Evolutionary conservation across 2,113 vertebrate genomes (phyloP), one percentile per base, ranked within the genome.

Genomic region (Lycaon pictus): DNA sequence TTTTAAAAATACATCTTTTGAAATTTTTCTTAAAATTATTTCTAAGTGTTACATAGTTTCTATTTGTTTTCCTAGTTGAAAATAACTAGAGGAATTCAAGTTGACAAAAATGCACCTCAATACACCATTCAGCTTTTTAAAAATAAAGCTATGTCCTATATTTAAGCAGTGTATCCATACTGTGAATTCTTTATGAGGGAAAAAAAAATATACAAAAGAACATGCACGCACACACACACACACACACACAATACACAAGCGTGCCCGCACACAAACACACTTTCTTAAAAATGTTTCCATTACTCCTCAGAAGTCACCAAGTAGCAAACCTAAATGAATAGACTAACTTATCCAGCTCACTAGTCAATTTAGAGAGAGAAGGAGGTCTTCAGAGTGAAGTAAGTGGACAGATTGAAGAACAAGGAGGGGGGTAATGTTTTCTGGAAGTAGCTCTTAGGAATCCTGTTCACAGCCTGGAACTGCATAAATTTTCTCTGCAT

Each of bases 401-500:
- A 60, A 97, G 93, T 82, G n/a, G 86, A 65, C 60, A 82, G 82
- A 80, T 77, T 97, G 93, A 96, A 97, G 97, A 17, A 97, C 15
- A 29, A 94, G 95, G 97, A 96, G 71, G 95, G 2, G 98, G 95
- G 23, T 93, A 32, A 62, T 95, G 77, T 95, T 97, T 27, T 79
- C 95, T 94, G 77, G 62, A 95, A 51, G 97, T 91, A 79, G 62
- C 7, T 90, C 79, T 97, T 91, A 96, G 80, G 93, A 97, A 98
- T 92, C 43, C 95, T 97, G 63, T 97, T 97, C 95, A 96, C 97
- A 98, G 83, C 79, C 84, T 91, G 58, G 79, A 98, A 96, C 94
- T 83, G 93, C 94, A 97, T 93, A 96, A 98, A 98, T 98, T 62
- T 72, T 71, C 81, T 93, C 93, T 95, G 94, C 43, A 90, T 93